These are phyloP conservation scores for Parnassius apollo DNA, from an alignment of 2,888 invertebrate species.

Conservation along the genomic window DNA sequence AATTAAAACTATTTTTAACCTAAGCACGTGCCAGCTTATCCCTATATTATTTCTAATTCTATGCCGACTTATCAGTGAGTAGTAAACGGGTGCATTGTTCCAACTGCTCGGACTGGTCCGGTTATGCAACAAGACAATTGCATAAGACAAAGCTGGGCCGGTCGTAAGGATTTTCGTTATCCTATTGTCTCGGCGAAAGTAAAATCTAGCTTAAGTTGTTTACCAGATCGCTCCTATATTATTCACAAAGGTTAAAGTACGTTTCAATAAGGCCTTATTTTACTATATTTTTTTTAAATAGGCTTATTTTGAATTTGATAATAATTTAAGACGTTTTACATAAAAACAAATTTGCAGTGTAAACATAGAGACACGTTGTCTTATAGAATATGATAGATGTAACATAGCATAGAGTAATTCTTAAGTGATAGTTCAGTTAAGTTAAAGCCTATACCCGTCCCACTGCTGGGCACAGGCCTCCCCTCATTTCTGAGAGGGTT, in stretches of 20 bases:
- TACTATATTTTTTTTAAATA: neutral
- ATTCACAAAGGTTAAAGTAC: constrained; percentile 3
- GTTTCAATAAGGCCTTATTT: neutral
- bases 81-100: constrained; percentile 37
- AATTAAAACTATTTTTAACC: no score
- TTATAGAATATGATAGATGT: no score
- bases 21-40: no score
- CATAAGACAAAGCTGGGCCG: constrained; percentile 46
- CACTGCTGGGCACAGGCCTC: no score
- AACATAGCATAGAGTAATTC: no score
- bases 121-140: constrained; percentile 53
- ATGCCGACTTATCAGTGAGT: constrained; percentile 23
- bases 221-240: neutral
- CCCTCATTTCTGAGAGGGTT: no score
- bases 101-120: constrained; percentile 36
- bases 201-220: constrained; percentile 22
- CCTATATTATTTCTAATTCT: neutral
- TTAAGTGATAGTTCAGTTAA: no score
- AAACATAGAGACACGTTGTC: no score
- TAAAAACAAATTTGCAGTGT: no score
- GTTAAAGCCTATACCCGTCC: no score
- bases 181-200: constrained; percentile 32
- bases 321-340: no score
- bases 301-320: no score
- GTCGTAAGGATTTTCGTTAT: constrained; percentile 31